These are phyloP conservation scores for Danio tinwini DNA, from an alignment of 2,797 vertebrate genomes.

Conservation along the genomic window DNA sequence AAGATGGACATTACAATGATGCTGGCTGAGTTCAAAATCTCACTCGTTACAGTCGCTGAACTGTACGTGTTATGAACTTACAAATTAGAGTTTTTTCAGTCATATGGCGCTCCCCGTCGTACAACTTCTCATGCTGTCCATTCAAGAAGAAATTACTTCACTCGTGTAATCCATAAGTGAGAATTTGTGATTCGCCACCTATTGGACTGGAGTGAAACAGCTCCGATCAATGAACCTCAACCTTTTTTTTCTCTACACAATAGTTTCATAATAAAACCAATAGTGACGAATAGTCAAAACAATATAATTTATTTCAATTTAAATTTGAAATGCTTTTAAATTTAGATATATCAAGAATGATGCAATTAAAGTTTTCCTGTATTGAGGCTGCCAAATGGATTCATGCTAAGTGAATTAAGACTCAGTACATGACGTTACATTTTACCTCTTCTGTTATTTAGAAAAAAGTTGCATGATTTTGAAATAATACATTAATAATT, in stretches of 20 bases:
- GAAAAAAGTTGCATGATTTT: no score
- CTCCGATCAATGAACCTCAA: background rate
- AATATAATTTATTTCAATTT: background rate
- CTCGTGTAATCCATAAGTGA: background rate
- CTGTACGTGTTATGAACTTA: background rate
- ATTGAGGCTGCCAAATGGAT: no score
- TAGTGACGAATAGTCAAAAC: no score
- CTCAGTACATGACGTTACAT: background rate
- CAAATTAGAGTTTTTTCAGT: background rate
- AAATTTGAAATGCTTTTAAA: background rate
- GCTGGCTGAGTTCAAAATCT: no score
- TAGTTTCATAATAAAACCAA: no score
- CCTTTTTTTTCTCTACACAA: no score
- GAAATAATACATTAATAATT: background rate
- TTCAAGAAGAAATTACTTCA: background rate
- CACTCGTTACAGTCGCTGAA: background rate
- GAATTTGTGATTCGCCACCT: slow-evolving; percentile 8
- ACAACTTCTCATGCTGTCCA: background rate
- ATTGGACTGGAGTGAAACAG: slow-evolving; percentile 11
- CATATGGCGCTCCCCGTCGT: background rate
- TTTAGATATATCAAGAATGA: background rate
- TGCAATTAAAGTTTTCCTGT: background rate
- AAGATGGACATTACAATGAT: background rate
- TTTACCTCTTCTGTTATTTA: background rate
- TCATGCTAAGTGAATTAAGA: no score